A percentile compares a stretch with the other conserved stretches of the same genome.
phyloP scores from a whole-genome alignment of 2,113 vertebrate genomes.

The Pipa parva region DNA sequence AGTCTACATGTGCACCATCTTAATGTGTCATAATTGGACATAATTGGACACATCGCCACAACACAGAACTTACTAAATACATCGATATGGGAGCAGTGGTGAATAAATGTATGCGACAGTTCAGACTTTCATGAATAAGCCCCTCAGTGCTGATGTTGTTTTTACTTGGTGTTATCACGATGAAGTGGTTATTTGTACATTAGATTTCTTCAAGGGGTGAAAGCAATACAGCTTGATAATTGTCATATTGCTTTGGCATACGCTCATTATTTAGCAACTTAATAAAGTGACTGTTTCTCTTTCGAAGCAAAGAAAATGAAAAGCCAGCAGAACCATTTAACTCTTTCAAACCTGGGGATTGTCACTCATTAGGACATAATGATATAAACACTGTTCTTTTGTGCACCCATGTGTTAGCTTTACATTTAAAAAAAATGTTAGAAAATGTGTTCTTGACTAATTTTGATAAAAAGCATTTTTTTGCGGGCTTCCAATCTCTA shows the following conservation, averaged over 20 bases:
- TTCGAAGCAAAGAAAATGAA: constrained; percentile 30
- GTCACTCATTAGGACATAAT: constrained; percentile 25
- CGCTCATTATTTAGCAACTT: neutral
- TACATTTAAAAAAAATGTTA: constrained; percentile 25
- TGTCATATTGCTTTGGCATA: neutral
- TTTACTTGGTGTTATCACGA: neutral
- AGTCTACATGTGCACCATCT: too few relatives aligned
- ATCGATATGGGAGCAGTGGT: too few relatives aligned
- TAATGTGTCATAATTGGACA: too few relatives aligned
- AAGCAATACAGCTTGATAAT: neutral
- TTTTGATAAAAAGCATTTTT: constrained; percentile 70
- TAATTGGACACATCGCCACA: too few relatives aligned
- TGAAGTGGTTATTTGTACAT: neutral
- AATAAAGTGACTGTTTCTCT: constrained; percentile 24
- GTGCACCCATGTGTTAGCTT: constrained; percentile 45
- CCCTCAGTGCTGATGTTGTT: neutral
- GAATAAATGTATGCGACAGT: too few relatives aligned
- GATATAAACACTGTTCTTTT: constrained; percentile 26
- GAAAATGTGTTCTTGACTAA: constrained; percentile 59
- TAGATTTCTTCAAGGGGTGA: neutral
- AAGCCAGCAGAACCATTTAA: constrained; percentile 31
- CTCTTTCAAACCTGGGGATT: constrained; percentile 13
- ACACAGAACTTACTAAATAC: too few relatives aligned
- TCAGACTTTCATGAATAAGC: too few relatives aligned
- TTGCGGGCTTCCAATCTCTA: constrained; percentile 68